Evolutionary conservation across 1,140 invertebrate species (phyloP), one percentile per base, ranked within the genome.

Genomic region (Drosophila pseudoananassae): DNA sequence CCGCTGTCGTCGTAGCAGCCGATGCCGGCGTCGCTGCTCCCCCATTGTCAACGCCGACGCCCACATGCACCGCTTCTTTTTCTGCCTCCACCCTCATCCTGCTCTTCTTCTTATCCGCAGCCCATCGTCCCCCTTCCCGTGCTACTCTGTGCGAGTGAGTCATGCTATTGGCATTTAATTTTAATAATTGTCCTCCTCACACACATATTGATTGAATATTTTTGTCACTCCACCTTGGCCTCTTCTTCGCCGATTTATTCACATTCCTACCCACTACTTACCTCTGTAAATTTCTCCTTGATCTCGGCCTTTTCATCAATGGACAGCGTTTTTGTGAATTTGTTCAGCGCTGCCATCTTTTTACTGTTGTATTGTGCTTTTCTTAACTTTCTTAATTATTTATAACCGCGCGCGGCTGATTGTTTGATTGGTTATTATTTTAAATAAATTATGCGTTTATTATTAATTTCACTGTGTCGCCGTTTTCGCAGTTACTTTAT

Each of bases 271-370:
- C 46, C 69, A 45, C 23, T 31, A 87, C 90, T 91, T 65, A 91
- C 90, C 78, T 91, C 90, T 76, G 76, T 89, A 46, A 91, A 91
- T 90, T 91, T 91, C 81, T 91, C 90, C 75, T 91, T 90, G 74
- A 91, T 91, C 78, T 91, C 90, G 40, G 90, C 74, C 63, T 91
- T 91, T 78, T 91, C 90, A 76, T 91, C 90, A 73, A 82, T 90
- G 64, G 90, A 91, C 59, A 91, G 71, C 53, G 76, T 90, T 91
- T 91, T 91, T 63, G 90, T 90, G 64, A 91, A 91, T 85, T 91
- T 91, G 52, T 91, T 91, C 55, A 90, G 72, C 74, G 82, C 64
- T 80, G 90, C 80, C 90, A 91, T 91, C 76, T 90, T 78, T 43
- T 43, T 80, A 17, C 64, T 59, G 40, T 51, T 63, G 40, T 65